These are phyloP conservation scores for Oxyura jamaicensis DNA, from an alignment of 2,113 vertebrate species.

Conservation along the genomic window DNA sequence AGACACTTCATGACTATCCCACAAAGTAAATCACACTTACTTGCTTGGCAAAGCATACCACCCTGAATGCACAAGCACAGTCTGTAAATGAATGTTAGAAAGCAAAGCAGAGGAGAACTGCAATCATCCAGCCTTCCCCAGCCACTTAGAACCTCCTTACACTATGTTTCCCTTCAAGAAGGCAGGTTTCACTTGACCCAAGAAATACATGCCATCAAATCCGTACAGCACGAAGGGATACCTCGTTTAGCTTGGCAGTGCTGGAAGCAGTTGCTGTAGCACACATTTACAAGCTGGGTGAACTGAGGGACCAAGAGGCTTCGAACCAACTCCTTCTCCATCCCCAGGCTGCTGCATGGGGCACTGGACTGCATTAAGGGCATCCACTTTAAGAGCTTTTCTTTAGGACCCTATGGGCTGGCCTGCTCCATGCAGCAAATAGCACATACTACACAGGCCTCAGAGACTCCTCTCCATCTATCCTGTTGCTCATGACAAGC, in stretches of 20 bases:
- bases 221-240: not conserved
- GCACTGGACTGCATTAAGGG: too few species aligned
- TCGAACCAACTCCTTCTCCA: not conserved
- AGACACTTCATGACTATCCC: not conserved
- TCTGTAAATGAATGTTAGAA: not conserved
- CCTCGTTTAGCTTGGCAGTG: accelerated
- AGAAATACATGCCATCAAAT: not conserved
- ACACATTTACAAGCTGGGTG: not conserved
- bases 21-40: not conserved
- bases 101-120: not conserved
- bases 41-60: not conserved
- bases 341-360: not conserved
- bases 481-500: not conserved
- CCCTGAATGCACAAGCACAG: not conserved
- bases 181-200: not conserved
- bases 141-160: not conserved
- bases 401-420: accelerated
- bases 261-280: not conserved
- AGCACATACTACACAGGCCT: accelerated
- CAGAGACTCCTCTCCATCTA: not conserved
- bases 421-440: not conserved
- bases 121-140: not conserved
- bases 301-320: not conserved
- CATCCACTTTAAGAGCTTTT: not conserved
- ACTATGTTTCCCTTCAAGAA: not conserved